Evolutionary conservation across 2,888 invertebrate genomes (phyloP).

Genomic region (Priocnemis perturbator): DNA sequence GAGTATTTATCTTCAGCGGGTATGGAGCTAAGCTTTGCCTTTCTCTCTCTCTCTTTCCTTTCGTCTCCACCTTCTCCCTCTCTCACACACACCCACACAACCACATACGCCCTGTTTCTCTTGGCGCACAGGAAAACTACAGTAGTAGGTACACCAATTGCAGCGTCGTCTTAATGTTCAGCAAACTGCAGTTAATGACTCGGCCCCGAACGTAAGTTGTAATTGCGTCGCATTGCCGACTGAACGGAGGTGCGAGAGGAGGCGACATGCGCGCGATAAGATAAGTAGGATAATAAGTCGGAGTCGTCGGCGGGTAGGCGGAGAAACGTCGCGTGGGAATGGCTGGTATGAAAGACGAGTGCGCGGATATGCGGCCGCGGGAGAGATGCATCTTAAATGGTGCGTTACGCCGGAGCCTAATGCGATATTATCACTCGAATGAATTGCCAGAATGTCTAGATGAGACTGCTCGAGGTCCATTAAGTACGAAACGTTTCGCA

Average conservation of each 20-base stretch:
- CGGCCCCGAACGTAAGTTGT: slow-evolving; percentile 2
- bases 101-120: not conserved
- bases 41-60: not conserved
- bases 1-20: slow-evolving; percentile 2
- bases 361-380: too few relatives aligned
- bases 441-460: too few relatives aligned
- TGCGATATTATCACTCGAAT: too few relatives aligned
- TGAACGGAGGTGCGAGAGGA: not conserved
- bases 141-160: not conserved
- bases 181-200: slow-evolving; percentile 8
- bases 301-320: not conserved
- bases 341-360: not conserved
- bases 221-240: not conserved
- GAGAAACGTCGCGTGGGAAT: not conserved
- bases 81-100: not conserved
- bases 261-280: not conserved
- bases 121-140: not conserved
- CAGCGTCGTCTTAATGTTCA: not conserved
- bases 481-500: too few relatives aligned
- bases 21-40: slow-evolving; percentile 1
- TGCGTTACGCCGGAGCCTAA: too few relatives aligned
- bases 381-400: too few relatives aligned
- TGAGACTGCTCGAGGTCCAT: too few relatives aligned
- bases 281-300: not conserved
- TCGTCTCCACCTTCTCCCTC: not conserved